Evolutionary conservation across 2,888 invertebrate genomes (phyloP).

Genomic region (Oscheius sp.): DNA sequence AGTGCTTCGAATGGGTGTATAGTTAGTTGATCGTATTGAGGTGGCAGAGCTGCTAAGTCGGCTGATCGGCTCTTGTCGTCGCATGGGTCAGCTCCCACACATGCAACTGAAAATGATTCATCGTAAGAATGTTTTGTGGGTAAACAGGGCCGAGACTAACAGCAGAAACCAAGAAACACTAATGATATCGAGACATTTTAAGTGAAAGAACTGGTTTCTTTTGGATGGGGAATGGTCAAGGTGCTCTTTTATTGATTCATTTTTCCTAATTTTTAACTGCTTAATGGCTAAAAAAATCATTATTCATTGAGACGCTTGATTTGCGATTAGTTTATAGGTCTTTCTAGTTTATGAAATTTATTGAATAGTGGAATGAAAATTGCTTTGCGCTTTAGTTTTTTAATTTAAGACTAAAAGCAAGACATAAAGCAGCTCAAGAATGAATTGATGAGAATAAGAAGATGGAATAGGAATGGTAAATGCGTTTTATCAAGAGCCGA

Average conservation of each 20-base stretch:
- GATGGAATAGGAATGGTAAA: too few relatives aligned
- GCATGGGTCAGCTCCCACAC: constrained; percentile 12
- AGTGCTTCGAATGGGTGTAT: constrained; percentile 32
- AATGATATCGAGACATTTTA: too few relatives aligned
- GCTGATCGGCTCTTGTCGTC: constrained; percentile 17
- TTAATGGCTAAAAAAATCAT: too few relatives aligned
- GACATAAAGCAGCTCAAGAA: neutral
- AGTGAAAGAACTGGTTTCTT: neutral
- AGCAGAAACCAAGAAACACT: neutral
- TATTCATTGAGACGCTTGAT: too few relatives aligned
- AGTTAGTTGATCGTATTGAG: constrained; percentile 49
- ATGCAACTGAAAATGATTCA: constrained; percentile 13
- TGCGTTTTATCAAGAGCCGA: too few relatives aligned
- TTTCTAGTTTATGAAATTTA: too few relatives aligned
- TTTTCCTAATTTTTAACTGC: too few relatives aligned
- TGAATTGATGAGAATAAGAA: too few relatives aligned
- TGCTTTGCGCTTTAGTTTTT: neutral
- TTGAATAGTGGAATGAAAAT: too few relatives aligned
- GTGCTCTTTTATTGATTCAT: too few relatives aligned
- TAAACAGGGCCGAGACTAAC: neutral
- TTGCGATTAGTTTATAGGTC: too few relatives aligned
- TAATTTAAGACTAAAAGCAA: neutral
- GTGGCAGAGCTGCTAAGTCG: constrained; percentile 52
- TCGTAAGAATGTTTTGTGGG: neutral
- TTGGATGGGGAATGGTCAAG: neutral